These are phyloP conservation scores for Pseudotriccus pelzelni DNA, from an alignment of 2,797 vertebrate species.

Conservation along the genomic window DNA sequence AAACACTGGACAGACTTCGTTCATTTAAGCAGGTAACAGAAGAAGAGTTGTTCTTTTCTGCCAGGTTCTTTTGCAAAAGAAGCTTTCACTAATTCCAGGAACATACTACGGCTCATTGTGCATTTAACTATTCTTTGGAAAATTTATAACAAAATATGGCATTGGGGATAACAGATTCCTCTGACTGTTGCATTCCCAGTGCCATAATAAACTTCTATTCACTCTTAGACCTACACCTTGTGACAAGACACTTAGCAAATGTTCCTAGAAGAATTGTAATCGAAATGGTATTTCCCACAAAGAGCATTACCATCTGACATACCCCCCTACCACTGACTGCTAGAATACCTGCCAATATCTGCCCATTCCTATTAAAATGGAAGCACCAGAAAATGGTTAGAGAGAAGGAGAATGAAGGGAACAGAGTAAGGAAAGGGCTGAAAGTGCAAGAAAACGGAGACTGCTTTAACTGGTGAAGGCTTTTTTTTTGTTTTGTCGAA, in stretches of 20 bases:
- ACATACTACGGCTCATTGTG: background rate
- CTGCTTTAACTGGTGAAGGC: background rate
- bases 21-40: constrained; percentile 90
- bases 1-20: constrained; percentile 91
- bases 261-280: background rate
- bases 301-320: background rate
- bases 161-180: background rate
- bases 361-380: background rate
- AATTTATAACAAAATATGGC: background rate
- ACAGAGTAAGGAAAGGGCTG: background rate
- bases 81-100: background rate
- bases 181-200: background rate
- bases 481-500: background rate
- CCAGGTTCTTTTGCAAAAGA: background rate
- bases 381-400: background rate
- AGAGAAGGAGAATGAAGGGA: background rate
- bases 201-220: background rate
- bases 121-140: background rate
- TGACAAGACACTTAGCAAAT: background rate
- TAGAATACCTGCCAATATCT: background rate
- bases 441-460: background rate
- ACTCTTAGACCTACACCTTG: background rate
- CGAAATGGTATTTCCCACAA: background rate
- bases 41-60: background rate
- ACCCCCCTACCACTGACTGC: background rate